phyloP scores from a whole-genome alignment of 53 echinoderm and acorn worm species.

The Holothuria leucospilota region DNA sequence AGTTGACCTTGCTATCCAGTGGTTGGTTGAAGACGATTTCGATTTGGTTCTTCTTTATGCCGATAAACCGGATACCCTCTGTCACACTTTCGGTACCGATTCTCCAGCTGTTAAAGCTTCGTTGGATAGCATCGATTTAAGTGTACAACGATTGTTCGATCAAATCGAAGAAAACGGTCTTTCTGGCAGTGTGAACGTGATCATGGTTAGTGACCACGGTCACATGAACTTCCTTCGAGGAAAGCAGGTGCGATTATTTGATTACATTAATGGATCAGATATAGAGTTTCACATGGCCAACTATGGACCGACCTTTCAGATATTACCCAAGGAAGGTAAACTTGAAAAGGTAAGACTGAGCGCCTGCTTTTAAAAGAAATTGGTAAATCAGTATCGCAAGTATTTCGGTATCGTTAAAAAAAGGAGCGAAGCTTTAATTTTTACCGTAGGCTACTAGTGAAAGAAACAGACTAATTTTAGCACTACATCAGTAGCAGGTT shows the following conservation, averaged over 20 bases:
- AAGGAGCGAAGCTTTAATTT: too few relatives aligned
- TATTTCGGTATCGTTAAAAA: too few relatives aligned
- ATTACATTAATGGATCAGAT: constrained; percentile 55
- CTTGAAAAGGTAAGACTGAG: constrained; percentile 45
- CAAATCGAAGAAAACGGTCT: constrained; percentile 54
- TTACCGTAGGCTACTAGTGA: too few relatives aligned
- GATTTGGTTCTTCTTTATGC: constrained; percentile 56
- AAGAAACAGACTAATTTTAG: too few relatives aligned
- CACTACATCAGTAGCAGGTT: too few relatives aligned
- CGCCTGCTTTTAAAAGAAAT: too few relatives aligned
- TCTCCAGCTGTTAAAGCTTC: constrained; percentile 15
- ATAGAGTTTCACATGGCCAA: constrained; percentile 58
- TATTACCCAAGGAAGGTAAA: constrained; percentile 65
- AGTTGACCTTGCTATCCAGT: constrained; percentile 65
- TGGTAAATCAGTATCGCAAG: too few relatives aligned
- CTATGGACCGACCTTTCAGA: constrained; percentile 50
- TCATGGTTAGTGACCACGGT: constrained; percentile 67
- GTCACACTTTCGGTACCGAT: constrained; percentile 49
- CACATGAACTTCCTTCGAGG: constrained; percentile 30
- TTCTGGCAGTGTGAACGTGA: constrained; percentile 53
- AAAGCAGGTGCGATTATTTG: constrained; percentile 45
- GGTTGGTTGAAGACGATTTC: constrained; percentile 73
- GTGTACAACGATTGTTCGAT: constrained; percentile 26
- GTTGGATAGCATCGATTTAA: constrained; percentile 19
- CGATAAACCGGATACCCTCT: constrained; percentile 55